Evolutionary conservation across 2,888 invertebrate genomes (phyloP).

Genomic region (Hylaea fasciaria): DNA sequence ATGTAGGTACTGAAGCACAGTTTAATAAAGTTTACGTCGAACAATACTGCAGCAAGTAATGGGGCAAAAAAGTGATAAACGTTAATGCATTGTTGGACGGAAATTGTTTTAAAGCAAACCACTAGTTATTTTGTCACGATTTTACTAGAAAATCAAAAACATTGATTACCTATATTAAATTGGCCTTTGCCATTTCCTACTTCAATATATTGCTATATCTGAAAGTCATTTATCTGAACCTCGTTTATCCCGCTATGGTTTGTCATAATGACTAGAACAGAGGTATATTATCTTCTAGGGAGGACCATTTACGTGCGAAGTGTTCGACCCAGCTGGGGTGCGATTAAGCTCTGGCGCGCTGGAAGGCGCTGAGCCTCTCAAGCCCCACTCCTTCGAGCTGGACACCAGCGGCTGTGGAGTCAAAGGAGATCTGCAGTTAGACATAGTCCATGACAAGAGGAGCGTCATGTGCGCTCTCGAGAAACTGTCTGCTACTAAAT

Average conservation of each 20-base stretch:
- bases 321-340: constrained; percentile 96
- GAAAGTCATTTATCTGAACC: no score
- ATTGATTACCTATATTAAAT: no score
- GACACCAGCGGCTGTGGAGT: constrained; percentile 88
- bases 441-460: constrained; percentile 95
- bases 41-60: background rate
- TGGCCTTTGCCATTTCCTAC: no score
- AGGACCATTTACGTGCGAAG: constrained; percentile 98
- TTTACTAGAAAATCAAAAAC: no score
- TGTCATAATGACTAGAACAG: no score
- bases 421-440: constrained; percentile 93
- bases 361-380: constrained; percentile 93
- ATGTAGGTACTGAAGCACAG: background rate
- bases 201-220: no score
- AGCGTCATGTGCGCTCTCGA: constrained; percentile 93
- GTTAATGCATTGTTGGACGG: background rate
- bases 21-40: constrained; percentile 1
- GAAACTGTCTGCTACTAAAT: constrained; percentile 90
- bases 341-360: constrained; percentile 88
- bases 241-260: no score
- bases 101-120: background rate
- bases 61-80: background rate
- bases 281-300: constrained; percentile 85
- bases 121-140: no score
- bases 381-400: constrained; percentile 93